phyloP scores from a whole-genome alignment of 2,888 invertebrate genomes.

The Timandra comae region DNA sequence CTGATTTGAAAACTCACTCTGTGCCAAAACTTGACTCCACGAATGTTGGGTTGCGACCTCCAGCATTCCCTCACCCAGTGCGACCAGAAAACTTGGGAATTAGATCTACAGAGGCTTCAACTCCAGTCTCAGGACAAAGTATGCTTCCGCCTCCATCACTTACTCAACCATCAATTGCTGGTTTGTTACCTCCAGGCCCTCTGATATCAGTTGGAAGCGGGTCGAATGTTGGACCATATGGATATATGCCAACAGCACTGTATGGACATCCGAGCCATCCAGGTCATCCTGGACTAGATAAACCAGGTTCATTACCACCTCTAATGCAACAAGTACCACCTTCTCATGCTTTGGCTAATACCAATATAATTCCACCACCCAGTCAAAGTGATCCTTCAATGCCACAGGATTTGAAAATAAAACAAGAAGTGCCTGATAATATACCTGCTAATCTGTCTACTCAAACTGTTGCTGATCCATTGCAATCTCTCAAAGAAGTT shows the following conservation, averaged over 20 bases:
- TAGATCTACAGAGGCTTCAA: conserved; percentile 52
- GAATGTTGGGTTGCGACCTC: conserved; percentile 42
- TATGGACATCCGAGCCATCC: conserved; percentile 53
- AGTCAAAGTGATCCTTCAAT: conserved; percentile 63
- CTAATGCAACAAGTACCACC: conserved; percentile 59
- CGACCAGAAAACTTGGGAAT: conserved; percentile 62
- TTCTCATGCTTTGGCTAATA: conserved; percentile 48
- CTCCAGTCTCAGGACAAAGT: conserved; percentile 53
- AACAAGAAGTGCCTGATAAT: conserved; percentile 73
- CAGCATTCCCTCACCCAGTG: conserved; percentile 53
- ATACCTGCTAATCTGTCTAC: conserved; percentile 71
- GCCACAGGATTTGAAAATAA: conserved; percentile 73
- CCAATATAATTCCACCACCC: conserved; percentile 45
- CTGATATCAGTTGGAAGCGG: conserved; percentile 78
- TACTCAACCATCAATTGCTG: conserved; percentile 74
- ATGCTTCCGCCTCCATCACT: conserved; percentile 61
- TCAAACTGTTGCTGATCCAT: conserved; percentile 79
- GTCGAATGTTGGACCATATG: conserved; percentile 77
- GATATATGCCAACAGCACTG: conserved; percentile 75
- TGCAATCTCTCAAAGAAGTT: conserved; percentile 87
- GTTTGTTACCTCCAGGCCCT: conserved; percentile 76
- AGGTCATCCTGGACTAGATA: conserved; percentile 56
- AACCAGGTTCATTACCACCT: conserved; percentile 56
- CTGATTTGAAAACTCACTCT: conserved; percentile 64
- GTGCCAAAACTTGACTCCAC: conserved; percentile 51